Evolutionary conservation across 2,113 vertebrate genomes (phyloP), one percentile per base, ranked within the genome.

Genomic region (Coreoperca whiteheadi): DNA sequence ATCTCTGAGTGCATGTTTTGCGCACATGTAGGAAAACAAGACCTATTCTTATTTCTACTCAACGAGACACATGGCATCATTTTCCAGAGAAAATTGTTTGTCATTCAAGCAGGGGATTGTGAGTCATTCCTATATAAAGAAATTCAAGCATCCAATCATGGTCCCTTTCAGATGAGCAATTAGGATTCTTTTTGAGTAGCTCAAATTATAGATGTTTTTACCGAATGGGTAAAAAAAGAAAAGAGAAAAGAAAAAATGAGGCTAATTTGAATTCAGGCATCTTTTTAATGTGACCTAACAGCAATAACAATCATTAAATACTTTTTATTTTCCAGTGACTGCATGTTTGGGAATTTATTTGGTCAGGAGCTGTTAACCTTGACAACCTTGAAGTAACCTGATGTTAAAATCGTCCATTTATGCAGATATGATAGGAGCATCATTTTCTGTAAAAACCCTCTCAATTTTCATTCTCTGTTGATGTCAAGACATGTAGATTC

Each of bases 161-260:
- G 71, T 64, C 75, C 82, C 75, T 92, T 93, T 92, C 87, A 91
- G 77, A 89, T 75, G 81, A 87, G 89, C 82, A 94, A 92, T 92
- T 92, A 90, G 84, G 87, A 82, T 87, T 81, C 88, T 86, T 89
- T 92, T 87, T 91, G 82, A 84, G 82, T 61, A 61, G 83, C 81
- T 87, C 51, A 87, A 90, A 92, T 89, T 91, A 89, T 87, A 89
- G 84, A 82, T 85, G 89, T 86, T 90, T 90, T 83, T 82, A 82
- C 54, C 3, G 51, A 87, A 64, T 50, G 60, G 54, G n/a, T 20
- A 46, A 59, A 63, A 65, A 80, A 51, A 56, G 25, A 51, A 46
- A 16, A 41, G 6, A 63, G 16, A 65, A 61, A 48, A 57, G 39
- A 43, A 76, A 81, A 79, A 87, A 81, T 72, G 48, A 59, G 54